Evolutionary conservation across 1,140 invertebrate genomes (phyloP).

Genomic region (Lepidurus apus): DNA sequence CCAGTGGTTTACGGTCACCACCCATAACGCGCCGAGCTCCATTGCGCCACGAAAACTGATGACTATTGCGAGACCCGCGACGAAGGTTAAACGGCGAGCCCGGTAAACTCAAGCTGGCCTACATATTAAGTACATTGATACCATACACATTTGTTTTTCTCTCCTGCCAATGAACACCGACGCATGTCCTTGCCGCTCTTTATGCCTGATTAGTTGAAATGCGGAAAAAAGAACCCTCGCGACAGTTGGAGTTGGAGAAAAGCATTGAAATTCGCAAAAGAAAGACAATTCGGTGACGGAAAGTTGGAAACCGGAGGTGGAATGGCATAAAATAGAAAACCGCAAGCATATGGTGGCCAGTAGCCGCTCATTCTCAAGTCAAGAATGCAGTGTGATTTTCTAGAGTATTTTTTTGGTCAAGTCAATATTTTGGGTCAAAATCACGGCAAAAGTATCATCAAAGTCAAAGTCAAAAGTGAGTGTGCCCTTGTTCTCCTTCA

Average conservation of each 20-base stretch:
- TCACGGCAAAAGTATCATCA: too few species aligned
- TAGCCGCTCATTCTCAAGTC: background rate
- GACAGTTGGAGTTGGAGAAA: background rate
- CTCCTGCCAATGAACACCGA: background rate
- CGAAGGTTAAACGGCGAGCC: slow-evolving; percentile 91
- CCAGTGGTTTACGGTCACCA: slow-evolving; percentile 84
- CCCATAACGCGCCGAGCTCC: slow-evolving; percentile 60
- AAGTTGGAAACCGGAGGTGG: too few species aligned
- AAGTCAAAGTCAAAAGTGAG: too few species aligned
- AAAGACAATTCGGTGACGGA: too few species aligned
- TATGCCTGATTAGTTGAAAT: background rate
- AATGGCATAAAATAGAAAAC: background rate
- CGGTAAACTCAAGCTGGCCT: slow-evolving; percentile 92
- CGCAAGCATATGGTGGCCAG: background rate
- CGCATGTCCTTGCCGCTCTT: background rate
- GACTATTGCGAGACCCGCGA: slow-evolving; percentile 78
- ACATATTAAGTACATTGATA: slow-evolving; percentile 44
- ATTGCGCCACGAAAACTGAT: slow-evolving; percentile 84
- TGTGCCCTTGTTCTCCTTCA: too few species aligned
- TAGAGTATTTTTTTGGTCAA: background rate
- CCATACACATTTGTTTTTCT: background rate
- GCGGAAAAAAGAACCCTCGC: background rate
- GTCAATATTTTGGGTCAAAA: background rate
- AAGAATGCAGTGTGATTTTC: background rate
- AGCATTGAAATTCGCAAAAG: too few species aligned